A percentile compares a stretch with the other conserved stretches of the same genome.
phyloP scores from a whole-genome alignment of 2,113 vertebrate species.

The Vanacampus margaritifer region DNA sequence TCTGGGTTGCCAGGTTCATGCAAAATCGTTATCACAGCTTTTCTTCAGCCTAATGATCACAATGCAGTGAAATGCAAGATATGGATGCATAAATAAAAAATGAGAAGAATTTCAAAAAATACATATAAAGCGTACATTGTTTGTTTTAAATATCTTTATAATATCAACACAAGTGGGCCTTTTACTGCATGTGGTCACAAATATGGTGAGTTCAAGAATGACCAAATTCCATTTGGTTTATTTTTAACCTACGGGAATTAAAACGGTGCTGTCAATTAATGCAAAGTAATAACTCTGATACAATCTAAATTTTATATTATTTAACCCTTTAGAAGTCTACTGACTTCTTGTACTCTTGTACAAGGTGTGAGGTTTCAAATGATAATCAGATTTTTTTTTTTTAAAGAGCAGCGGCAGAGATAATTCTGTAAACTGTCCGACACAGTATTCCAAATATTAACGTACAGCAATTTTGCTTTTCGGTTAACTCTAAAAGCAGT shows the following conservation, averaged over 20 bases:
- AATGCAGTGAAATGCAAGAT: neutral
- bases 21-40: constrained; percentile 30
- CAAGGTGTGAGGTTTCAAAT: too few species aligned
- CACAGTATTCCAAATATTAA: too few species aligned
- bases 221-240: neutral
- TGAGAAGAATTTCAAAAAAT: too few species aligned
- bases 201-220: neutral
- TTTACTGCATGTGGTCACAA: neutral
- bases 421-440: too few species aligned
- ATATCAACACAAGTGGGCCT: neutral
- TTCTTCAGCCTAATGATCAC: constrained; percentile 10
- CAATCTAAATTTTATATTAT: neutral
- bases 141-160: neutral
- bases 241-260: neutral
- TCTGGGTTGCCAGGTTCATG: constrained; percentile 18
- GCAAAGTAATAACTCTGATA: too few species aligned
- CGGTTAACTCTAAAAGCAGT: too few species aligned
- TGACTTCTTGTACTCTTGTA: too few species aligned
- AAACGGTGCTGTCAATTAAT: neutral
- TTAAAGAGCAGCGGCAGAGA: too few species aligned
- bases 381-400: too few species aligned
- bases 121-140: too few species aligned
- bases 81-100: neutral
- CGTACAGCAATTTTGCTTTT: too few species aligned
- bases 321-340: too few species aligned